Base-by-base conservation (phyloP, 2,888 invertebrate genomes). In the Ophion slaviceki region DNA sequence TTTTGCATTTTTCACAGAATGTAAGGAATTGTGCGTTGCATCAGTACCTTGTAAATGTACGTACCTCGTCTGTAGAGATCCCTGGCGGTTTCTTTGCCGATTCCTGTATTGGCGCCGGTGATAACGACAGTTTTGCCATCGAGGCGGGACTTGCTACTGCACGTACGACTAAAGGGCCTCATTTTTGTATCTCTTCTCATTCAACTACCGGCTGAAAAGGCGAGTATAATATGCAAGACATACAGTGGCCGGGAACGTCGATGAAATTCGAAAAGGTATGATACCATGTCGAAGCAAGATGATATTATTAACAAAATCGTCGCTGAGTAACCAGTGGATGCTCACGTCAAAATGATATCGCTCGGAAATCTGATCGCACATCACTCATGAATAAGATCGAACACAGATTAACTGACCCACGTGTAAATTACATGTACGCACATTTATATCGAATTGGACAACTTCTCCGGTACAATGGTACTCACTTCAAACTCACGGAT, bases 91-190 rank as follows among this genome's bases (percentile, higher is more conserved):
- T 93, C 93, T 82, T 93, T 93, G 20, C 93, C 93, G 64, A 93
- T 92, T 74, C 93, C 93, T 8, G 91, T 89, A 88, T 95, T 95
- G 0, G 95, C 95, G 14, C 93, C 93, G 5, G 93, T 93, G 64
- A 93, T 91, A 24, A 93, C 88, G 10, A 92, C 90, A 8, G 92
- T 93, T 87, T 91, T 93, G 14, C 93, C 93, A 4, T 87, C 89
- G 0, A 93, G 89, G 2, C 92, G 90, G 7, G 84, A 88, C 93
- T 94, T 87, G 93, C 96, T 94, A 91, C 93, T 91, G 93, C 95
- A 94, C 40, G 71, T 87, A 47, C 88, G 83, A 66, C 88, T 90
- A 53, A 92, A 92, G 3, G 90, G 89, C 92, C 91, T 92, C 92
- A 92, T 92, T 78, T 68, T 82, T 17, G 1, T 64, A 2, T 45